Evolutionary conservation across 2,797 vertebrate genomes (phyloP).

Genomic region (Microctenopoma steveboyesi): DNA sequence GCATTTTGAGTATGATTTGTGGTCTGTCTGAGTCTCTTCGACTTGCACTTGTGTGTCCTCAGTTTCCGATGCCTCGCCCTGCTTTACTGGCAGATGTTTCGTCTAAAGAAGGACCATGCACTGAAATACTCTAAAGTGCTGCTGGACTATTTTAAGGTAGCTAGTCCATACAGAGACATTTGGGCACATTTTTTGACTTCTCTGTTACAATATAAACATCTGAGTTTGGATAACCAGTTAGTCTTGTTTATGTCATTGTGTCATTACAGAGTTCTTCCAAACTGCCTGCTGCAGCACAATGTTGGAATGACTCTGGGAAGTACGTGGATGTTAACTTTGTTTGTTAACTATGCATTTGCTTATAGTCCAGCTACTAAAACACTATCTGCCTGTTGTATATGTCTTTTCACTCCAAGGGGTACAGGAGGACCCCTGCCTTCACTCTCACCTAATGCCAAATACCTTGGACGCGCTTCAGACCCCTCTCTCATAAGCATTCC

Average conservation of each 20-base stretch:
- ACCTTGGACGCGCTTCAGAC: constrained; percentile 86
- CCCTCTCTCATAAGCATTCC: constrained; percentile 94
- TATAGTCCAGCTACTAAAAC: constrained; percentile 10
- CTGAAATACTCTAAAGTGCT: constrained; percentile 98
- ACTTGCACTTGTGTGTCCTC: constrained; percentile 51
- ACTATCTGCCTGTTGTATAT: constrained; percentile 5
- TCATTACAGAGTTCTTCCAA: constrained; percentile 91
- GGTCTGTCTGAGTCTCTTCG: constrained; percentile 23
- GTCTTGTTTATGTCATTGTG: constrained; percentile 39
- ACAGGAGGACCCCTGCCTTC: constrained; percentile 85
- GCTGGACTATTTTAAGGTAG: constrained; percentile 97
- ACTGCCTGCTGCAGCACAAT: constrained; percentile 86
- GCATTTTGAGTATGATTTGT: constrained; percentile 42
- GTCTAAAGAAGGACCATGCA: constrained; percentile 96
- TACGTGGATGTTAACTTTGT: constrained; percentile 78
- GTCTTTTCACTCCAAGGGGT: constrained; percentile 78
- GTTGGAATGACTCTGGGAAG: constrained; percentile 90
- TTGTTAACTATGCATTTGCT: not conserved
- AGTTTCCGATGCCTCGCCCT: constrained; percentile 98
- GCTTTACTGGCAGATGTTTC: constrained; percentile 99
- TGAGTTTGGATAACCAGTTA: not conserved
- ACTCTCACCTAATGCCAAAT: constrained; percentile 86
- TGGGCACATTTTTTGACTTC: not conserved
- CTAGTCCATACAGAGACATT: not conserved
- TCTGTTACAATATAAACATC: constrained; percentile 4